Percentiles rank a stretch among this genome's conserved stretches.
These are phyloP conservation scores for Melieria picta DNA, from an alignment of 2,888 invertebrate genomes.

Conservation along the genomic window DNA sequence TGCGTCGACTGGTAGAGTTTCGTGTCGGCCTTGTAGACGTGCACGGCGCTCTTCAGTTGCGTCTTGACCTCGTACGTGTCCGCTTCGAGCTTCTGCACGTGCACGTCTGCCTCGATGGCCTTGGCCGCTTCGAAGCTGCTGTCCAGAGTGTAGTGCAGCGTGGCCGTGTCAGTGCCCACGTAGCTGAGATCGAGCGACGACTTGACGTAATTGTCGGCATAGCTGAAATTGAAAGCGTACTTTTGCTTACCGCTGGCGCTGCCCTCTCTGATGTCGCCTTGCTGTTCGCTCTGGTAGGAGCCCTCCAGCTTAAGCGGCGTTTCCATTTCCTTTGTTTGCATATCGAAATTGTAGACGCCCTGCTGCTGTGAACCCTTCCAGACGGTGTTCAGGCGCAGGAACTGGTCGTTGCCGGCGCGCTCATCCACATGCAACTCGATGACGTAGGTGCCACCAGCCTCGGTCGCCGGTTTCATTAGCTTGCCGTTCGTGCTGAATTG, in stretches of 20 bases:
- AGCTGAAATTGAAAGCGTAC: slow-evolving; percentile 47
- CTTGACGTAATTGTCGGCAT: slow-evolving; percentile 64
- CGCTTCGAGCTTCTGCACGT: slow-evolving; percentile 53
- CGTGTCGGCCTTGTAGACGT: slow-evolving; percentile 70
- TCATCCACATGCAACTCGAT: slow-evolving; percentile 49
- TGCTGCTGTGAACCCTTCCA: slow-evolving; percentile 51
- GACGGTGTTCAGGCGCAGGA: slow-evolving; percentile 46
- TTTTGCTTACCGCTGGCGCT: slow-evolving; percentile 47
- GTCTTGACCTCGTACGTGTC: slow-evolving; percentile 65
- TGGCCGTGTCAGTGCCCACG: slow-evolving; percentile 62
- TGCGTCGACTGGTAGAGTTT: slow-evolving; percentile 69
- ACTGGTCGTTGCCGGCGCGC: slow-evolving; percentile 49
- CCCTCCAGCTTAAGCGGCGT: slow-evolving; percentile 55
- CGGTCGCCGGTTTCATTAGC: slow-evolving; percentile 53
- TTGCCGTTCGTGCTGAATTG: slow-evolving; percentile 61
- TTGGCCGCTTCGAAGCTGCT: slow-evolving; percentile 68
- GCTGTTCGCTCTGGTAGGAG: slow-evolving; percentile 49
- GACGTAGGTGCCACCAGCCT: slow-evolving; percentile 41
- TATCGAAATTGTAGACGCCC: slow-evolving; percentile 52
- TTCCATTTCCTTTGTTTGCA: slow-evolving; percentile 47
- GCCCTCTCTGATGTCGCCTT: slow-evolving; percentile 47
- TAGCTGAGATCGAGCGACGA: slow-evolving; percentile 57
- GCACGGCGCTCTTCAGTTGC: slow-evolving; percentile 69
- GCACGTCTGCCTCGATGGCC: slow-evolving; percentile 67
- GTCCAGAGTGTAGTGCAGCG: slow-evolving; percentile 65